Conservation (phyloP, 1,140 invertebrate genomes). For the Microplitis demolitor region DNA sequence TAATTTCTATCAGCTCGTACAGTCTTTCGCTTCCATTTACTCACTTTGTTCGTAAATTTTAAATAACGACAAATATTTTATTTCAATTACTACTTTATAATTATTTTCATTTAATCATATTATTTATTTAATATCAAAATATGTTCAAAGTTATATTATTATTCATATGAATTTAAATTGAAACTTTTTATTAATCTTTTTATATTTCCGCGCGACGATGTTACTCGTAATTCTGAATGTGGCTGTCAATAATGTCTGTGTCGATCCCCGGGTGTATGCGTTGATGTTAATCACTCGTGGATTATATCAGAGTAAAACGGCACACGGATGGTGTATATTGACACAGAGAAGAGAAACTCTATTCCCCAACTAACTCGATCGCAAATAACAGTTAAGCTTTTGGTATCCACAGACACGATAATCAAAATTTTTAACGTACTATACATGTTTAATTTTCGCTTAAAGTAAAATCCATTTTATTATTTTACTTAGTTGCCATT, state of each 20-base stretch:
- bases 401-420: neutral
- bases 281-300: constrained; percentile 16
- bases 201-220: neutral
- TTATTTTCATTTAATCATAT: too few species aligned
- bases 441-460: neutral
- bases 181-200: too few species aligned
- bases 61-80: too few species aligned
- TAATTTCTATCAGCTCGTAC: neutral
- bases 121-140: too few species aligned
- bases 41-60: too few species aligned
- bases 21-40: too few species aligned
- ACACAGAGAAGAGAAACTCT: neutral
- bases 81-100: too few species aligned
- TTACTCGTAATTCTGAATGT: neutral
- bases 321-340: neutral
- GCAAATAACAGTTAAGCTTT: neutral
- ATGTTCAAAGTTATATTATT: neutral
- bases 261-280: neutral
- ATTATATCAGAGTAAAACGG: constrained; percentile 2
- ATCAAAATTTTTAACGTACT: neutral
- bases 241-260: neutral
- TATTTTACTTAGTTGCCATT: neutral
- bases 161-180: too few species aligned
- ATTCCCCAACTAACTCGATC: neutral
- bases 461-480: neutral